phyloP scores from a whole-genome alignment of 1,140 invertebrate genomes.

The Brachionus calyciflorus region DNA sequence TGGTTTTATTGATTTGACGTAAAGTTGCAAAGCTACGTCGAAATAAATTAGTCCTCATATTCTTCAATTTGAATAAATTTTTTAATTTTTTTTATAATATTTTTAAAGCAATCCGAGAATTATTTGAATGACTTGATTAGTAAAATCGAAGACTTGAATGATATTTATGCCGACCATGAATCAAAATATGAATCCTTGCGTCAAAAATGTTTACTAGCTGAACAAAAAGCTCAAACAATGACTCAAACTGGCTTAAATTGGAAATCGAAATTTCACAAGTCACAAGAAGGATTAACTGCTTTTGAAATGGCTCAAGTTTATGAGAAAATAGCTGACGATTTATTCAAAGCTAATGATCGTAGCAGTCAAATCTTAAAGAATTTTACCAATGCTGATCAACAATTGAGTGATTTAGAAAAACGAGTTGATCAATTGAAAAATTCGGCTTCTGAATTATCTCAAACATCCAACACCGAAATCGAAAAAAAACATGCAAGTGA shows the following conservation, averaged over 20 bases:
- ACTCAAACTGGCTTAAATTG: neutral
- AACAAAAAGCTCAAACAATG: conserved; percentile 29
- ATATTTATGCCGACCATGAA: conserved; percentile 17
- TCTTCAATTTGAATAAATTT: no score
- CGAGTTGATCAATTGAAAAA: neutral
- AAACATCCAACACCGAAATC: neutral
- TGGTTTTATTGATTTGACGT: no score
- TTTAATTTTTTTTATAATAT: neutral
- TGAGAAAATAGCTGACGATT: conserved; percentile 18
- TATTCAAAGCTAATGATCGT: neutral
- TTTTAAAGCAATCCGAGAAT: neutral
- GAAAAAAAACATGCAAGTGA: neutral
- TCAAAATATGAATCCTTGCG: neutral
- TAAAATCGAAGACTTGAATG: conserved; percentile 19
- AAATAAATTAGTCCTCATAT: no score
- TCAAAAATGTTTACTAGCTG: conserved; percentile 29
- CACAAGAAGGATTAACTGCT: conserved; percentile 23
- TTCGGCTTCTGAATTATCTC: neutral
- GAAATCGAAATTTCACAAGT: neutral
- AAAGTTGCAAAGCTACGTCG: no score
- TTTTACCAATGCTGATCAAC: neutral
- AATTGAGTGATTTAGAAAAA: neutral
- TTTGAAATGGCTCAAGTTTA: conserved; percentile 36
- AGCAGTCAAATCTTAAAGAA: neutral
- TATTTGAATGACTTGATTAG: neutral